These are phyloP conservation scores for Holacanthella duospinosa DNA, from an alignment of 2,888 invertebrate genomes.

Conservation along the genomic window DNA sequence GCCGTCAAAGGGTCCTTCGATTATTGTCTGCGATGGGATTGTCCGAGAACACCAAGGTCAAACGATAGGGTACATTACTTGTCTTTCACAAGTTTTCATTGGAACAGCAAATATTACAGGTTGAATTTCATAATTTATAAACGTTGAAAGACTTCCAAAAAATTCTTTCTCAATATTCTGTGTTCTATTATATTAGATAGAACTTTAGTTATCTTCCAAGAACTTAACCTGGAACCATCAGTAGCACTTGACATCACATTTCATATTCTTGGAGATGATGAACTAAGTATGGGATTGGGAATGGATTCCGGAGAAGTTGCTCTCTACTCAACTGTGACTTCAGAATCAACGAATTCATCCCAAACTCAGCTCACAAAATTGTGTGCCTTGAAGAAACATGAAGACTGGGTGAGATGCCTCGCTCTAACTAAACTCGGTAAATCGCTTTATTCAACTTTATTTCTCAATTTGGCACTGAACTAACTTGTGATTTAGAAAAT, in stretches of 20 bases:
- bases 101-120: background rate
- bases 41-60: slow-evolving; percentile 8
- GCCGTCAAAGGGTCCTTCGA: slow-evolving; percentile 6
- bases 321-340: slow-evolving; percentile 13
- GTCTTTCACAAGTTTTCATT: slow-evolving; percentile 21
- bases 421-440: slow-evolving; percentile 27
- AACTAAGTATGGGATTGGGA: slow-evolving; percentile 23
- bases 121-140: background rate
- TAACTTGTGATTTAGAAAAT: slow-evolving; percentile 10
- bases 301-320: slow-evolving; percentile 30
- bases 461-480: background rate
- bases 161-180: background rate
- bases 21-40: slow-evolving; percentile 31
- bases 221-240: slow-evolving; percentile 25
- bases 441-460: background rate
- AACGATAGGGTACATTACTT: slow-evolving; percentile 26
- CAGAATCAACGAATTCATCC: background rate
- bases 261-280: slow-evolving; percentile 16
- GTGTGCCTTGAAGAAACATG: slow-evolving; percentile 30
- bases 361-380: slow-evolving; percentile 10
- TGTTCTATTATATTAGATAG: slow-evolving; percentile 10
- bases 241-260: slow-evolving; percentile 30
- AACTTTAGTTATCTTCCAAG: slow-evolving; percentile 18
- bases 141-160: background rate
- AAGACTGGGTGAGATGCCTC: slow-evolving; percentile 36